Conservation (phyloP, 2,888 invertebrate species). For the Monopis laevigella region DNA sequence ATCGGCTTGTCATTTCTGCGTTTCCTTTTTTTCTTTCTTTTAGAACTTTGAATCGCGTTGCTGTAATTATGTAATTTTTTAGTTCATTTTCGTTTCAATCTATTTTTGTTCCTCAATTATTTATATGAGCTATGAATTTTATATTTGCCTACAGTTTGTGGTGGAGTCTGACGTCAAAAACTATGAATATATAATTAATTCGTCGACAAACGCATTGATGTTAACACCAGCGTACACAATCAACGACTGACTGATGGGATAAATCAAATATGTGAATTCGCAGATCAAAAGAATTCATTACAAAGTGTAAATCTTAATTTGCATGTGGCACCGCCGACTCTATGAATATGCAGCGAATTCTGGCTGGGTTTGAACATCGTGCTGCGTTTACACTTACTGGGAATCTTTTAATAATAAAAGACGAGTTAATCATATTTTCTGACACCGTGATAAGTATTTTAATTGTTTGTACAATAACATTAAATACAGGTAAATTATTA, state of each 20-base stretch:
- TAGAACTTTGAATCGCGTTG: constrained; percentile 48
- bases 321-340: constrained; percentile 51
- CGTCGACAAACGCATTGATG: constrained; percentile 35
- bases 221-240: constrained; percentile 29
- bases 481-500: too few relatives aligned
- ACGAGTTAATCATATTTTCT: neutral
- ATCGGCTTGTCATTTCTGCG: constrained; percentile 68
- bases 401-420: too few relatives aligned
- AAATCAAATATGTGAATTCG: constrained; percentile 66
- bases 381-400: constrained; percentile 10
- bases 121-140: neutral
- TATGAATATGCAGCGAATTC: constrained; percentile 62
- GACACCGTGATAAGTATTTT: neutral
- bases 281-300: constrained; percentile 69
- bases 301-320: constrained; percentile 66
- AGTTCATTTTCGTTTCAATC: constrained; percentile 23
- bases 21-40: constrained; percentile 39
- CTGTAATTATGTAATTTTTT: constrained; percentile 64
- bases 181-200: constrained; percentile 45
- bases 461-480: too few relatives aligned
- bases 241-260: constrained; percentile 49
- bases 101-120: constrained; percentile 1
- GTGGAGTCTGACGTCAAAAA: constrained; percentile 27
- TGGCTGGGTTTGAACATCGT: constrained; percentile 34
- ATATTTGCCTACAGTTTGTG: neutral